A percentile compares a stretch with the other conserved stretches of the same genome.
Evolutionary conservation across 2,797 vertebrate genomes (phyloP).

Genomic region (Echeneis naucrates): DNA sequence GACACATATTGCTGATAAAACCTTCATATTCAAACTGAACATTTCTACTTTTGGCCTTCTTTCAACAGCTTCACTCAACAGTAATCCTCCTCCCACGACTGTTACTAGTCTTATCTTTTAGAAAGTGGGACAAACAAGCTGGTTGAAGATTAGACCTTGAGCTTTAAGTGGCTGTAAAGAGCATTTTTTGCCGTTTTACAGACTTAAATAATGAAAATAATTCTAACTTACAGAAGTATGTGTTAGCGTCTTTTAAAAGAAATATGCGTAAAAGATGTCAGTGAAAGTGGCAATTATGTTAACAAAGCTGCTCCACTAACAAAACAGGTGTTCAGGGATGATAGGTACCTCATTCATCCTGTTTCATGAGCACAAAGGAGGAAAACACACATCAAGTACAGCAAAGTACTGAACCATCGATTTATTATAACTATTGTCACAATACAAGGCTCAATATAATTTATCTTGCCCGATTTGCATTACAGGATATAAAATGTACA

Average conservation of each 20-base stretch:
- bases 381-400: neutral
- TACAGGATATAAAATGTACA: conserved; percentile 65
- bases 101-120: too few species aligned
- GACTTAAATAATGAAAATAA: conserved; percentile 14
- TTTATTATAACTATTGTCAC: conserved; percentile 68
- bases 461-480: conserved; percentile 22
- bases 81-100: neutral
- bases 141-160: neutral
- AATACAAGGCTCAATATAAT: conserved; percentile 40
- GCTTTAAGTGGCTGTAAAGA: neutral
- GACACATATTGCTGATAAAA: neutral
- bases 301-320: conserved; percentile 12
- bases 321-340: conserved; percentile 57
- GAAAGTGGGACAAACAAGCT: neutral
- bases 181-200: conserved; percentile 9
- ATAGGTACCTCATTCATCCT: neutral
- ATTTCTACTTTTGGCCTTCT: neutral
- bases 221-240: neutral
- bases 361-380: neutral
- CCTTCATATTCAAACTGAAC: neutral
- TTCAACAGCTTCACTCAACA: neutral
- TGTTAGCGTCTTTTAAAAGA: conserved; percentile 24
- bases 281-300: conserved; percentile 49
- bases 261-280: conserved; percentile 11
- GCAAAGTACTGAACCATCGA: conserved; percentile 30